Evolutionary conservation across 2,797 vertebrate species (phyloP).

Genomic region (Muscicapa comitata): DNA sequence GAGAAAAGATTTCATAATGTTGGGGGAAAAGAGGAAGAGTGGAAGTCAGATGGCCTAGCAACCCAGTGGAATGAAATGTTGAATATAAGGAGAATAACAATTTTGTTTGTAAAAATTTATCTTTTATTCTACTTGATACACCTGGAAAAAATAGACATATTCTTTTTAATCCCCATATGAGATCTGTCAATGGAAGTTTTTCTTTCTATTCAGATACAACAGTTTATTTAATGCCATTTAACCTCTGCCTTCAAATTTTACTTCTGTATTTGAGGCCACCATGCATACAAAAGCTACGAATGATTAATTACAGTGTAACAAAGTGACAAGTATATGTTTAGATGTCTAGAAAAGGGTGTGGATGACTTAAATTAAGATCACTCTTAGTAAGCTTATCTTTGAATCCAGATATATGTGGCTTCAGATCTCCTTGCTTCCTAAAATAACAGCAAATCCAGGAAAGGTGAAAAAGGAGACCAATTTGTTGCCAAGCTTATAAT

Average conservation of each 20-base stretch:
- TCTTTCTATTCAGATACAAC: neutral
- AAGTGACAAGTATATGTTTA: neutral
- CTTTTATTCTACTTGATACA: neutral
- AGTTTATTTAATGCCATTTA: neutral
- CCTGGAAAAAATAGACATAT: neutral
- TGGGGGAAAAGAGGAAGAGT: neutral
- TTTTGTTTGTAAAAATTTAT: neutral
- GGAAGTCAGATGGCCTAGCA: neutral
- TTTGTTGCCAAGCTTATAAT: slow-evolving; percentile 37
- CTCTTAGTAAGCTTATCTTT: neutral
- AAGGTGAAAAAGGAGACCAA: slow-evolving; percentile 3
- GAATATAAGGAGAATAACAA: neutral
- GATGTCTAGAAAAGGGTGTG: neutral
- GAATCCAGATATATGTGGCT: neutral
- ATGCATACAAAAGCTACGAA: neutral
- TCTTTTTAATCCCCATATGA: neutral
- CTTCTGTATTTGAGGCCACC: neutral
- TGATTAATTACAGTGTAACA: neutral
- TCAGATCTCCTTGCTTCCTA: neutral
- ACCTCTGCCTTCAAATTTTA: neutral
- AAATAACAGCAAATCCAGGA: slow-evolving; percentile 5
- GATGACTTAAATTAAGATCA: neutral
- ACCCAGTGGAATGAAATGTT: neutral
- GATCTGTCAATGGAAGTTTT: neutral
- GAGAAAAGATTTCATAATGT: neutral